Evolutionary conservation across 1,140 invertebrate species (phyloP).

Genomic region (Contarinia nasturtii): DNA sequence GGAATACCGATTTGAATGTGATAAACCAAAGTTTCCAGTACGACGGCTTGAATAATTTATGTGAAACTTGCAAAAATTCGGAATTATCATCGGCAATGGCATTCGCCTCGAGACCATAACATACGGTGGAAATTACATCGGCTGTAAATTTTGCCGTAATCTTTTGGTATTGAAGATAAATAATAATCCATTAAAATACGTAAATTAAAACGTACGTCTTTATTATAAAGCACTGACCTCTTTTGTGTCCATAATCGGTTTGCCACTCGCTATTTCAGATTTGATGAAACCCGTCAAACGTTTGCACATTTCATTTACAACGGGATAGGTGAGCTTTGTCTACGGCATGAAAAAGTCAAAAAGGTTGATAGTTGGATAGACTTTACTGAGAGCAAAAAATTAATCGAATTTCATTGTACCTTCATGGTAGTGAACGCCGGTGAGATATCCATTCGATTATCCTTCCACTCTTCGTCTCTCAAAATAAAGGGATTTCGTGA

Average conservation of each 20-base stretch:
- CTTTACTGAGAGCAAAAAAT: too few species aligned
- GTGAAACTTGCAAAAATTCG: background rate
- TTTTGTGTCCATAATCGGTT: background rate
- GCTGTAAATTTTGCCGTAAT: background rate
- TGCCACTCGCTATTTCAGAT: background rate
- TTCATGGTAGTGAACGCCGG: constrained; percentile 1
- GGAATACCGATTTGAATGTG: background rate
- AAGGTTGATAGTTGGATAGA: background rate
- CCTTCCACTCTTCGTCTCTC: constrained; percentile 2
- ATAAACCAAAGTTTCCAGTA: background rate
- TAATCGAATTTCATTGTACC: background rate
- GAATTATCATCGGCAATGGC: background rate
- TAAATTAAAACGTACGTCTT: too few species aligned
- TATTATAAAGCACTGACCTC: background rate
- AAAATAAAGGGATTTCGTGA: constrained; percentile 2
- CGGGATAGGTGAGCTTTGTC: background rate
- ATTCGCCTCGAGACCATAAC: background rate
- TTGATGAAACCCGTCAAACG: background rate
- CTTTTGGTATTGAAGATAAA: background rate
- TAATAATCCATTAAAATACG: background rate
- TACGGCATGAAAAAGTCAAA: too few species aligned
- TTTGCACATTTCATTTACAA: background rate
- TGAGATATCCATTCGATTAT: constrained; percentile 1
- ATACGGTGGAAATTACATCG: background rate
- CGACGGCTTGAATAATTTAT: background rate